A percentile compares a stretch with the other conserved stretches of the same genome.
Conservation (phyloP, 1,140 invertebrate species). For the Hermatobates lingyangjiaoensis region DNA sequence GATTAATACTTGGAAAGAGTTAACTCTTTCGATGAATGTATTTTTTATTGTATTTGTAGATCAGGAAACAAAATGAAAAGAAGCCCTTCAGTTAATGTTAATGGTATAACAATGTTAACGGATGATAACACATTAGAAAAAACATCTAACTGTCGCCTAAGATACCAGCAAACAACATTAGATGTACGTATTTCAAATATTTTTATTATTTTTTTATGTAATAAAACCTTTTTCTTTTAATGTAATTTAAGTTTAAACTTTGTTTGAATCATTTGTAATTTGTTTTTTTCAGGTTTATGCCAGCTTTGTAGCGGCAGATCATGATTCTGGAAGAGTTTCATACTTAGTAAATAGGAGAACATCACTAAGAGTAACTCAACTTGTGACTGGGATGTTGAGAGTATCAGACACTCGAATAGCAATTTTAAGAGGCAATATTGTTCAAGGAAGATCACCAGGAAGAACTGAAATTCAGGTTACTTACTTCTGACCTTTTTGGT, state of each 20-base stretch:
- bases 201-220: neutral
- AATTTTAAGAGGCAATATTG: constrained; percentile 51
- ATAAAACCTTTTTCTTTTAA: neutral
- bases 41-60: neutral
- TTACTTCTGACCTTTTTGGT: no score
- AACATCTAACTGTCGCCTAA: constrained; percentile 43
- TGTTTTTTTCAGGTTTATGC: constrained; percentile 41
- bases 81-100: constrained; percentile 4
- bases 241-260: neutral
- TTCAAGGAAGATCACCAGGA: constrained; percentile 74
- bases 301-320: constrained; percentile 71
- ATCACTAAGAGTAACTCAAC: constrained; percentile 71
- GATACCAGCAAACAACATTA: constrained; percentile 78
- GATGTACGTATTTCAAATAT: constrained; percentile 31
- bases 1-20: no score
- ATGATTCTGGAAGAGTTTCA: constrained; percentile 74
- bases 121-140: constrained; percentile 16
- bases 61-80: constrained; percentile 8
- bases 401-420: constrained; percentile 80
- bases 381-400: constrained; percentile 62
- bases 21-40: no score
- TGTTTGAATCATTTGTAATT: neutral
- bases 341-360: constrained; percentile 77
- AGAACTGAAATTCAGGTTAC: constrained; percentile 76
- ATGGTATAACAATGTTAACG: constrained; percentile 9